A percentile compares a stretch with the other conserved stretches of the same genome.
Evolutionary conservation across 1,140 invertebrate species (phyloP).

Genomic region (Polyergus mexicanus): DNA sequence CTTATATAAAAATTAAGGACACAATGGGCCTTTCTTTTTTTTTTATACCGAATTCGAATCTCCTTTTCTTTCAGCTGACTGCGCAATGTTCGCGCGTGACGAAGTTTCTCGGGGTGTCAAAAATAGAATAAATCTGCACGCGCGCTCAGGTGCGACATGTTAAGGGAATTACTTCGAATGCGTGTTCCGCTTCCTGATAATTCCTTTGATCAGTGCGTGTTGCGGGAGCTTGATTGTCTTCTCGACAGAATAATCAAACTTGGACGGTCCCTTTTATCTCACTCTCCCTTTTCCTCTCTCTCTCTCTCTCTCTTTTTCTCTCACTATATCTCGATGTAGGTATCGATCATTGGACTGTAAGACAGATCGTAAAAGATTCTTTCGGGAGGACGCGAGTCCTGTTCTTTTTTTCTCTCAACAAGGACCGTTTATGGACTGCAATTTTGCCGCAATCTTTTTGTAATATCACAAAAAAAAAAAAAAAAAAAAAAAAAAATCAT

Average conservation of each 20-base stretch:
- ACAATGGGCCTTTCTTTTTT: constrained; percentile 2
- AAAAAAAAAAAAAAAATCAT: neutral
- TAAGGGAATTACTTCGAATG: constrained; percentile 52
- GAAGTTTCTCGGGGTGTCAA: constrained; percentile 16
- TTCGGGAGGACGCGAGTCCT: neutral
- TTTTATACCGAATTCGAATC: neutral
- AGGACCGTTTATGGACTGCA: too few relatives aligned
- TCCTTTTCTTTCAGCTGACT: neutral
- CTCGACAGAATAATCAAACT: constrained; percentile 35
- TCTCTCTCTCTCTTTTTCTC: neutral
- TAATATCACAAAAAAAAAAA: neutral
- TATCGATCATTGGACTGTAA: neutral
- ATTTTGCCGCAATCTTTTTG: neutral
- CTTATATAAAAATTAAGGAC: constrained; percentile 1
- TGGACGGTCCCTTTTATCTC: constrained; percentile 30
- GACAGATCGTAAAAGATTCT: neutral
- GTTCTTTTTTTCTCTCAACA: neutral
- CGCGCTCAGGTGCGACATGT: constrained; percentile 42
- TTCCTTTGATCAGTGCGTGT: constrained; percentile 52
- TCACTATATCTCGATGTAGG: neutral
- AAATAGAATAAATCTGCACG: constrained; percentile 33
- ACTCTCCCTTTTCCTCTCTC: neutral
- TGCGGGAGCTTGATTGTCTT: constrained; percentile 39
- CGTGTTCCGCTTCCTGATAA: constrained; percentile 31
- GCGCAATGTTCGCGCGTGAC: neutral